phyloP scores from a whole-genome alignment of 2,113 vertebrate species.

The Erinaceus europaeus region DNA sequence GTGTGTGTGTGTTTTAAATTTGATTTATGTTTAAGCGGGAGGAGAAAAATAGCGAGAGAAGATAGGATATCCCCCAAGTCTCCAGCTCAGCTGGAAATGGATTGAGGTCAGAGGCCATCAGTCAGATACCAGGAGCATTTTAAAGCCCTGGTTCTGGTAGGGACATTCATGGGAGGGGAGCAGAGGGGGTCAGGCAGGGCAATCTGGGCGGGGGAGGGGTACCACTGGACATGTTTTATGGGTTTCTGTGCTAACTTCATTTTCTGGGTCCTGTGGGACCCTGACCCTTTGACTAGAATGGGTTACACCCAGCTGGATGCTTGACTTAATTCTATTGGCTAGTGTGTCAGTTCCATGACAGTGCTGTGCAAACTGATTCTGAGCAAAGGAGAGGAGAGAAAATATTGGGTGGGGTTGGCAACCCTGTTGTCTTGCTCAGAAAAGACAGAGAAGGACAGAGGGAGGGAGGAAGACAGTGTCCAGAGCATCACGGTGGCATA shows the following conservation, averaged over 20 bases:
- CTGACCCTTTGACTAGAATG: not conserved
- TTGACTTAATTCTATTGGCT: rapidly evolving
- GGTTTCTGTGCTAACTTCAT: not conserved
- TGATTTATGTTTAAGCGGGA: conserved; percentile 1
- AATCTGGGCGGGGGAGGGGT: not conserved
- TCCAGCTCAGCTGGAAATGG: not conserved
- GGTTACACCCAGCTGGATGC: not conserved
- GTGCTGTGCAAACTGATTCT: rapidly evolving
- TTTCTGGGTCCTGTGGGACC: not conserved
- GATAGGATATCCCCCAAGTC: not conserved
- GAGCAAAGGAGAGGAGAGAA: not conserved
- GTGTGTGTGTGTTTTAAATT: not conserved
- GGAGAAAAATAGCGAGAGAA: not conserved
- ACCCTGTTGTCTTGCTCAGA: not conserved
- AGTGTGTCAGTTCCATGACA: not conserved
- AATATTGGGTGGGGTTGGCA: not conserved
- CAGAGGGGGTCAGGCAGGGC: rapidly evolving
- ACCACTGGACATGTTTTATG: rapidly evolving
- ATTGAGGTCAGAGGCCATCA: not conserved
- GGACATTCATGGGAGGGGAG: not conserved
- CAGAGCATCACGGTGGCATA: too few species aligned
- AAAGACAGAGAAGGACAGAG: too few species aligned
- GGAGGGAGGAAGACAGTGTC: rapidly evolving
- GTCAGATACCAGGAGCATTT: not conserved
- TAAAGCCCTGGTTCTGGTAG: not conserved